Percentiles rank a stretch among this genome's conserved stretches.
Conservation (phyloP, 1,140 invertebrate species). For the Drosophila bipectinata region DNA sequence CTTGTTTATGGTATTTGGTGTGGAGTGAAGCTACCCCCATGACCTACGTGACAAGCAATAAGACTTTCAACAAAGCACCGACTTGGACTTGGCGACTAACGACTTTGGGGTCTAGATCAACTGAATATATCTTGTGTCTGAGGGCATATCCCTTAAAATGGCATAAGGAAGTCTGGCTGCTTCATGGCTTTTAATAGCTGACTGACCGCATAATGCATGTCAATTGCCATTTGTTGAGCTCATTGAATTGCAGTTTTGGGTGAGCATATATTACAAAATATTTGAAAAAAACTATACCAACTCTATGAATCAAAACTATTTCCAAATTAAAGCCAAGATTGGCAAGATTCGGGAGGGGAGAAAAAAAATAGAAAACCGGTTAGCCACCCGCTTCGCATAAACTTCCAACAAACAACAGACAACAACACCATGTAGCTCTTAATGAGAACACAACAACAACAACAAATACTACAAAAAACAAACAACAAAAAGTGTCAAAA, state of each 20-base stretch:
- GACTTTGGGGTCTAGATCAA: slow-evolving; percentile 64
- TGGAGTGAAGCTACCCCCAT: slow-evolving; percentile 15
- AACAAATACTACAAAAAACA: slow-evolving; percentile 15
- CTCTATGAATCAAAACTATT: not conserved
- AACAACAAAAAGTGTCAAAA: slow-evolving; percentile 56
- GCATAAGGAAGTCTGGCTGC: slow-evolving; percentile 25
- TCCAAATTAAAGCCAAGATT: not conserved
- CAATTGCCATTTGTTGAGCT: slow-evolving; percentile 36
- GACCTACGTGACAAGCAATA: slow-evolving; percentile 70
- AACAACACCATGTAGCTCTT: slow-evolving; percentile 47
- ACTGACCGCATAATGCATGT: slow-evolving; percentile 64
- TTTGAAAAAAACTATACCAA: too few relatives aligned
- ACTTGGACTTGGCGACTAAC: slow-evolving; percentile 40
- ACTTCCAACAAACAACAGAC: slow-evolving; percentile 18
- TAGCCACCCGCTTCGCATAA: slow-evolving; percentile 57
- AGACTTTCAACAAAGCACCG: slow-evolving; percentile 47
- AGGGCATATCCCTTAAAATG: not conserved
- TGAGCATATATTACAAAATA: not conserved
- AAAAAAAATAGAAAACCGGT: slow-evolving; percentile 28
- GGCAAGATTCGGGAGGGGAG: slow-evolving; percentile 1
- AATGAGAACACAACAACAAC: slow-evolving; percentile 54
- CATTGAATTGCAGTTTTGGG: slow-evolving; percentile 43
- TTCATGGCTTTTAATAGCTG: slow-evolving; percentile 62
- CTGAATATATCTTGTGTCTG: slow-evolving; percentile 22
- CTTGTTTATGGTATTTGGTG: slow-evolving; percentile 55